Base-by-base conservation (phyloP, 2,797 vertebrate genomes). In the Salmo trutta region DNA sequence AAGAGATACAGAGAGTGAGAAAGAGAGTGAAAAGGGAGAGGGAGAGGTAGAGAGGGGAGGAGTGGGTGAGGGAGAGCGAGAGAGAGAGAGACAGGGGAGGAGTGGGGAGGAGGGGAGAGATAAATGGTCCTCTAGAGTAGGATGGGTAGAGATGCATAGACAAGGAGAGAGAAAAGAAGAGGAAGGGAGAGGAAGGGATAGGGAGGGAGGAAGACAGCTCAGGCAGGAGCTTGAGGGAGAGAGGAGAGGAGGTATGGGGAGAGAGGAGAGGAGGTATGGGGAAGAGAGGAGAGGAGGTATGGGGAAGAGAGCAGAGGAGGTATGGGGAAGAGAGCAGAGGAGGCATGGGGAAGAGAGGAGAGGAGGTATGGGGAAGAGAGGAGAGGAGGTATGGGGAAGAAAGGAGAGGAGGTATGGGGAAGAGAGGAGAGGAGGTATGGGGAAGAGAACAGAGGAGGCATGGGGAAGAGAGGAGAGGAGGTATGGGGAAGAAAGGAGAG, bases 71-170 rank as follows among this genome's bases (percentile, higher is more conserved):
- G 41, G 41, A 47, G 41, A 24, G 24, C 0, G 24, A n/a, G 41
- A 17, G 12, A 33, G 27, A 47, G 33, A 36, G 33, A 36, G 33
- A 36, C 6, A 7, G 6, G 33, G 41, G 8, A 41, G 36, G 36
- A 41, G 36, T 41, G 36, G 36, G 36, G 36, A 66, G 33, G 27
- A 51, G 65, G 77, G 51, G 36, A 65, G 71, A 52, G 71, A 78
- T 62, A 53, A 52, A 47, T 7, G 8, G 41, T 47, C 8, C 41
- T 47, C 41, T 10, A 47, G 41, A 47, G 41, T 47, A 47, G 8
- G 41, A 47, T 47, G 41, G 8, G 41, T 47, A 47, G 8, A 47
- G 41, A 47, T 47, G 41, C 41, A 47, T 47, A 47, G 41, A 47
- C 41, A 47, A 7, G 41, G 75, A 68, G 51, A 31, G 41, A 73